Percentiles rank a stretch among this genome's conserved stretches.
Evolutionary conservation across 2,113 vertebrate species (phyloP).

Genomic region (Scomber scombrus): DNA sequence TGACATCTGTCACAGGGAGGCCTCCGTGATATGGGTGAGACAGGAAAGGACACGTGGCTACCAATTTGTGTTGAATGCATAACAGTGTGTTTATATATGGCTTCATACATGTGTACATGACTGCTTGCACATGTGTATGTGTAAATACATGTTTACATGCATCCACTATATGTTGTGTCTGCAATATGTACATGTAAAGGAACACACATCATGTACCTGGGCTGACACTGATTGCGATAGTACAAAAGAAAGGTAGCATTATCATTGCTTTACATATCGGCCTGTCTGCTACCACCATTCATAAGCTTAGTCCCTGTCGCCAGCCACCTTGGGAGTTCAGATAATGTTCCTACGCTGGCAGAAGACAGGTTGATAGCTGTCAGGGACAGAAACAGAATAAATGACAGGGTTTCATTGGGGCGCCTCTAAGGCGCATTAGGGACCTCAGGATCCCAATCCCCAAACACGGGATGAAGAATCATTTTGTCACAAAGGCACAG

Average conservation of each 20-base stretch:
- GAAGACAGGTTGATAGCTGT: constrained; percentile 99
- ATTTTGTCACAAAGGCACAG: constrained; percentile 98
- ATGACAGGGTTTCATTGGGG: constrained; percentile 97
- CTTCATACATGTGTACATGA: constrained; percentile 17
- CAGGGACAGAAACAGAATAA: constrained; percentile 96
- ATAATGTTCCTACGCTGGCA: constrained; percentile 97
- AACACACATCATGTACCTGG: constrained; percentile 10
- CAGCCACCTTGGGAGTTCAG: constrained; percentile 95
- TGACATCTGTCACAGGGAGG: constrained; percentile 66
- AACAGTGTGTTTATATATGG: constrained; percentile 26
- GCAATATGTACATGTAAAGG: background rate
- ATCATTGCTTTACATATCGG: constrained; percentile 95
- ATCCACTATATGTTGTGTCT: background rate
- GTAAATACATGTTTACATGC: background rate
- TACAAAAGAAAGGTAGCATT: constrained; percentile 92
- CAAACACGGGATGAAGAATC: constrained; percentile 97
- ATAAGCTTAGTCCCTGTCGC: constrained; percentile 90
- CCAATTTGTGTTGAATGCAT: constrained; percentile 18
- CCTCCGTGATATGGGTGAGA: constrained; percentile 42
- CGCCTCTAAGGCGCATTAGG: constrained; percentile 97
- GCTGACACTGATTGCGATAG: constrained; percentile 79
- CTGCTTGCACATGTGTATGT: constrained; percentile 2
- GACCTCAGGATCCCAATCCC: constrained; percentile 91
- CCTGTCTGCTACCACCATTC: constrained; percentile 94
- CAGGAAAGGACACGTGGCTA: constrained; percentile 9